Evolutionary conservation across 2,888 invertebrate genomes (phyloP).

Genomic region (Folsomia candida): DNA sequence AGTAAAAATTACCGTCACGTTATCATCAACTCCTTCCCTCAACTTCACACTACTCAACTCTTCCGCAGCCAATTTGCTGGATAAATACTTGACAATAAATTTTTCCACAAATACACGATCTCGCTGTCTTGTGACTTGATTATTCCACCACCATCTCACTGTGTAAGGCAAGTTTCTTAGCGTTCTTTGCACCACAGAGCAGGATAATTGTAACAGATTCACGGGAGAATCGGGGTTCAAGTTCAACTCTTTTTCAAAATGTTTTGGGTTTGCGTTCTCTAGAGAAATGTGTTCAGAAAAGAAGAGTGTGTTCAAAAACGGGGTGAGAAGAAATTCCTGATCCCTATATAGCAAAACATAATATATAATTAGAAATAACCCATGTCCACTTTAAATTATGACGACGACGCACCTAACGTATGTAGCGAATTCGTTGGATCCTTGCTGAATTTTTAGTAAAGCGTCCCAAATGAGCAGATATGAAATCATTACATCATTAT

Average conservation of each 20-base stretch:
- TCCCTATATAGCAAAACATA: slow-evolving; percentile 27
- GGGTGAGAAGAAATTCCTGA: slow-evolving; percentile 35
- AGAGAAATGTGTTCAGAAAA: slow-evolving; percentile 23
- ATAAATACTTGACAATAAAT: slow-evolving; percentile 64
- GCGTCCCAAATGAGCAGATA: slow-evolving; percentile 50
- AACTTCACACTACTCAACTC: slow-evolving; percentile 64
- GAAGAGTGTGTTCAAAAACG: slow-evolving; percentile 32
- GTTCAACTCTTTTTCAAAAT: slow-evolving; percentile 34
- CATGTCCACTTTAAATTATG: not conserved
- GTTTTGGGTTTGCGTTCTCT: slow-evolving; percentile 27
- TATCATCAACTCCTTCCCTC: slow-evolving; percentile 39
- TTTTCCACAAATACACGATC: slow-evolving; percentile 67
- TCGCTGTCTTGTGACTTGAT: slow-evolving; percentile 60
- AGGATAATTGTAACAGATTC: slow-evolving; percentile 57
- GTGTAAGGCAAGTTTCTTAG: slow-evolving; percentile 68
- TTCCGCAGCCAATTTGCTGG: slow-evolving; percentile 65
- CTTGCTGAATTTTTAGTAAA: slow-evolving; percentile 41
- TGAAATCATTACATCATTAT: slow-evolving; percentile 36
- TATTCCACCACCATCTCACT: slow-evolving; percentile 74
- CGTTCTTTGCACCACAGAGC: slow-evolving; percentile 66
- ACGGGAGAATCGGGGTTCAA: slow-evolving; percentile 21
- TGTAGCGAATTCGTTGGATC: slow-evolving; percentile 44
- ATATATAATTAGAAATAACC: slow-evolving; percentile 10
- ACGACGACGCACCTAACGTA: slow-evolving; percentile 46
- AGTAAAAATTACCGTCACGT: slow-evolving; percentile 48